Evolutionary conservation across 1,140 invertebrate genomes (phyloP), one percentile per base, ranked within the genome.

Genomic region (Colletes gigas): DNA sequence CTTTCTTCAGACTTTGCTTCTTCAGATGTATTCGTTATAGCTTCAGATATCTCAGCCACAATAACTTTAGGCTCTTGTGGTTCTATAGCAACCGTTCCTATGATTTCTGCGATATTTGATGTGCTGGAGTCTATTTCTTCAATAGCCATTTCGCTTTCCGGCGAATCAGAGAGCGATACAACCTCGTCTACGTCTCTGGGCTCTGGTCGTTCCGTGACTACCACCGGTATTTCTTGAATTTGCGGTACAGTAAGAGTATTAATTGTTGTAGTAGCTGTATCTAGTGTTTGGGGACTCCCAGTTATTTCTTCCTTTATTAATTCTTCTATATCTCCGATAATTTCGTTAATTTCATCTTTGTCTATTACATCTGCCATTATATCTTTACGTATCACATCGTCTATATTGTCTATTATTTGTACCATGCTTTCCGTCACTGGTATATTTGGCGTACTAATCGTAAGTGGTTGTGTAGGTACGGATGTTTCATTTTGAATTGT

Each of bases 341-440:
- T 93, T 76, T 93, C 92, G 78, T 94, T 93, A 62, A 94, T 93
- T 75, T 94, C 93, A 77, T 93, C 93, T 70, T 93, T 93, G 77
- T 93, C 91, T 73, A 93, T 93, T 21, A 90, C 91, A 50, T 93
- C 90, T 3, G 89, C 78, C 59, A 92, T 91, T 63, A 93, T 92
- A 66, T 93, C 92, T 81, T 93, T 93, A 8, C 88, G 90, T 68
- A 93, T 93, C n/a, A 92, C 91, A 68, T 92, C 89, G 70, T 92
- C 92, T 73, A 93, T 92, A 39, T 92, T 89, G 76, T 92, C 90
- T 17, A 93, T 93, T 50, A 93, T 93, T 59, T 93, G 90, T 47
- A 92, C 89, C 89, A 93, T 91, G 68, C 85, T 91, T 21, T 93
- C 91, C 10, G 83, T 83, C 8, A 84, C 86, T n/a, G 90, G 78